Evolutionary conservation across 2,888 invertebrate genomes (phyloP), one percentile per base, ranked within the genome.

Genomic region (Orchestes rusci): DNA sequence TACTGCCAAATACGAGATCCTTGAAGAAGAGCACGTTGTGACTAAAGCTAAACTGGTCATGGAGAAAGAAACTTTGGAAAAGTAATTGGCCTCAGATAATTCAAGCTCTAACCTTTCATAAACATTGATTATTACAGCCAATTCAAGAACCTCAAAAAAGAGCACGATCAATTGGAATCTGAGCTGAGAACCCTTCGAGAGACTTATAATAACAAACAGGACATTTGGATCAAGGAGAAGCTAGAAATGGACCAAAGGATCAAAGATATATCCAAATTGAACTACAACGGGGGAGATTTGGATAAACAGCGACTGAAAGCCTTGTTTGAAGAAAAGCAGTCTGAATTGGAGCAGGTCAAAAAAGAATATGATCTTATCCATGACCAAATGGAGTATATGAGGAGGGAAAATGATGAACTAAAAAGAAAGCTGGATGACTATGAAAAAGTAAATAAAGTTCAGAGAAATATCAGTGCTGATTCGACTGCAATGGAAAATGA

Each of bases 21-120:
- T 92, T 27, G 84, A 86, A 62, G 89, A 90, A 63, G 89, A 90
- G 59, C 86, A 87, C 55, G 84, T 89, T 1, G 77, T 86, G 0
- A 83, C 84, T 49, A 89, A 88, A 68, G 83, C 87, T 4, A 80
- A 86, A 62, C 70, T 89, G 3, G 84, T 84, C 3, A 82, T 81
- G 43, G 87, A 91, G 63, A 91, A 87, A 60, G 84, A 89, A 68
- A 77, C 80, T 56, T 71, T 88, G 10, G 82, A 84, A 66, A 76
- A 75, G 84, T 83, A 68, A 23, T n/a, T n/a, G n/a, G n/a, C n/a
- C n/a, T n/a, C n/a, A n/a, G n/a, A 19, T 33, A 3, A 8, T 17
- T 4, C 16, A 10, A 7, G n/a, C n/a, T 35, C 19, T 4, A 19
- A 35, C 7, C 2, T 35, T 18, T 3, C 12, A 41, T 36, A 30